Base-by-base conservation (phyloP, 2,797 vertebrate species). In the Esox masquinongy region DNA sequence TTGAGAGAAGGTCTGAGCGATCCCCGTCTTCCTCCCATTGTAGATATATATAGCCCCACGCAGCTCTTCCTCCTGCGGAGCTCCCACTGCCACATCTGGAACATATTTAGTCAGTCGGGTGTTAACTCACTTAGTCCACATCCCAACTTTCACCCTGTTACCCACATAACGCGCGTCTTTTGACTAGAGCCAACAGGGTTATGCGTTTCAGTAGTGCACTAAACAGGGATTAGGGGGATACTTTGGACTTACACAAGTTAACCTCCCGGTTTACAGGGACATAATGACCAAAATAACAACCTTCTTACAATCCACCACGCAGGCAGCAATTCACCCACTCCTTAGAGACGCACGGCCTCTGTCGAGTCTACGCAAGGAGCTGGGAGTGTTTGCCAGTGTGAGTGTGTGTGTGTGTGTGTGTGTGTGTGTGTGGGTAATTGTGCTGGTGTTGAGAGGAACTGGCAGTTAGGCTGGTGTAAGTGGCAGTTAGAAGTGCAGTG, bases 11-110 rank as follows among this genome's bases (percentile, higher is more conserved):
- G 83, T 84, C n/a, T 88, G 73, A 0, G 94, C 95, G 88, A 99
- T 95, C 15, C 98, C 97, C 0, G 95, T 93, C 78, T 88, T 84
- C 79, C 96, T 95, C 73, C 98, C 97, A 36, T 99, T 99, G 89
- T 99, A 99, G 91, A 99, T 98, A 85, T 99, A 99, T 82, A 99
- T 73, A 17, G 94, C 95, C 5, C 98, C 98, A 84, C 80, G 90
- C 7, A 97, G 92, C n/a, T 97, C 84, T 1, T 98, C 95, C 90
- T 99, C 98, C 39, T 98, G 97, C 4, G 98, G 97, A 14, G 98
- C 98, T 7, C 96, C 97, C 74, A 99, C 88, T 0, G 96, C 98
- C 83, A 99, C 94, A 87, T 99, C 98, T 99, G 85, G 82, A 79
- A 85, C 74, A 79, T 36, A 85, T 47, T 50, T 68, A 83, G 34